Conservation (phyloP, 2,888 invertebrate species). For the Rotaria macrura region DNA sequence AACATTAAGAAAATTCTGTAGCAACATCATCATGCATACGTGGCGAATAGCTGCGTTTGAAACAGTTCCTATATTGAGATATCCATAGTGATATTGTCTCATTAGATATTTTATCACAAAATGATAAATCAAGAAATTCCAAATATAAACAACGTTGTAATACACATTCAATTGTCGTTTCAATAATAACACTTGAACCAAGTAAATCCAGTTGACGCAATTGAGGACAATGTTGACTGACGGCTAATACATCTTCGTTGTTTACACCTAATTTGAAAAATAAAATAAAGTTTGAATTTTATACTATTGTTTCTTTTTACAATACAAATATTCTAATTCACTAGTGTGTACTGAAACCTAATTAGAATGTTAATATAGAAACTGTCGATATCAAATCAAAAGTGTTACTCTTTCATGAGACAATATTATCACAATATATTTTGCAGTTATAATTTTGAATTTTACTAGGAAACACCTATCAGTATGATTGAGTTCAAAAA, state of each 20-base stretch:
- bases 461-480: too few species aligned
- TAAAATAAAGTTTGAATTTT: too few species aligned
- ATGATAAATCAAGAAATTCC: slow-evolving; percentile 18
- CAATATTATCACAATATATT: too few species aligned
- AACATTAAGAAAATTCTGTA: background rate
- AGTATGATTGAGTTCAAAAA: too few species aligned
- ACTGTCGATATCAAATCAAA: too few species aligned
- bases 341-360: too few species aligned
- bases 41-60: slow-evolving; percentile 15
- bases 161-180: background rate
- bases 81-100: background rate
- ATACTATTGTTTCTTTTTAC: too few species aligned
- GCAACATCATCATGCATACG: background rate
- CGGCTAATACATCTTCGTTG: background rate
- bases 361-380: too few species aligned
- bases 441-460: too few species aligned
- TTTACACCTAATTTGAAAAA: background rate
- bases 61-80: background rate
- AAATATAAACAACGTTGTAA: background rate
- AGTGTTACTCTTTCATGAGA: too few species aligned
- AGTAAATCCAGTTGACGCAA: slow-evolving; percentile 8
- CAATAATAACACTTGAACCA: background rate
- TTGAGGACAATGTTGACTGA: background rate
- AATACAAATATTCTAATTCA: too few species aligned
- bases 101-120: slow-evolving; percentile 2